Percentiles rank a stretch among this genome's conserved stretches.
These are phyloP conservation scores for Drosophila falleni DNA, from an alignment of 2,888 invertebrate genomes.

Conservation along the genomic window DNA sequence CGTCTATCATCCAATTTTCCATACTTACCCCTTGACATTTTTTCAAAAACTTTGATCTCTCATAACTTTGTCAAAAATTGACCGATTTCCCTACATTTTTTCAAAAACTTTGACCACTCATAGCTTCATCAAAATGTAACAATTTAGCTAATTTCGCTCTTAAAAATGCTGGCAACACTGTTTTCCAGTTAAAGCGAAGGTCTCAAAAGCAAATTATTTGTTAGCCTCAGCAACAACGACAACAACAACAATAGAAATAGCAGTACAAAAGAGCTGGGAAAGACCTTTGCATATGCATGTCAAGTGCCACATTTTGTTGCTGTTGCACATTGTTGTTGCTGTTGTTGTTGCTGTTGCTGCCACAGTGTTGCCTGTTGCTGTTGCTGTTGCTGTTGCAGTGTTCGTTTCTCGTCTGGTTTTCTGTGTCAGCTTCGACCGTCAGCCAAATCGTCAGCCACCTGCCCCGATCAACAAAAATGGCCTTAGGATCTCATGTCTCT, in stretches of 20 bases:
- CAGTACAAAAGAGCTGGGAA: conserved; percentile 59
- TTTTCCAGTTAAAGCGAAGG: conserved; percentile 2
- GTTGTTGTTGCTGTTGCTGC: too few species aligned
- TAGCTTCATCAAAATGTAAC: too few species aligned
- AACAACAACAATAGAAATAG: conserved; percentile 19
- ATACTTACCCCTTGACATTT: too few species aligned
- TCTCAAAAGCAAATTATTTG: conserved; percentile 57
- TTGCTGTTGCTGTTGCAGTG: conserved; percentile 19
- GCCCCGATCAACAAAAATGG: conserved; percentile 70
- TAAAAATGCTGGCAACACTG: background rate
- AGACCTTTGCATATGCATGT: conserved; percentile 81
- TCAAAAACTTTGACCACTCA: too few species aligned
- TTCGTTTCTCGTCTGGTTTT: conserved; percentile 59
- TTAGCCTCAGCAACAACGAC: conserved; percentile 33
- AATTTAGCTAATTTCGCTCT: too few species aligned
- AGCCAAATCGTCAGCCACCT: conserved; percentile 76
- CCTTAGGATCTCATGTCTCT: conserved; percentile 72
- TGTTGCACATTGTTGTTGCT: conserved; percentile 21
- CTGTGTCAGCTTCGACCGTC: conserved; percentile 54
- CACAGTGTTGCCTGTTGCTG: conserved; percentile 15
- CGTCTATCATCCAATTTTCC: too few species aligned
- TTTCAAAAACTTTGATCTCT: too few species aligned
- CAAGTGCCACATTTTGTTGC: conserved; percentile 65
- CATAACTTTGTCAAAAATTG: too few species aligned
- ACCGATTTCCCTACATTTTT: too few species aligned